Evolutionary conservation across 2,797 vertebrate genomes (phyloP).

Genomic region (Syndactyla subalaris): DNA sequence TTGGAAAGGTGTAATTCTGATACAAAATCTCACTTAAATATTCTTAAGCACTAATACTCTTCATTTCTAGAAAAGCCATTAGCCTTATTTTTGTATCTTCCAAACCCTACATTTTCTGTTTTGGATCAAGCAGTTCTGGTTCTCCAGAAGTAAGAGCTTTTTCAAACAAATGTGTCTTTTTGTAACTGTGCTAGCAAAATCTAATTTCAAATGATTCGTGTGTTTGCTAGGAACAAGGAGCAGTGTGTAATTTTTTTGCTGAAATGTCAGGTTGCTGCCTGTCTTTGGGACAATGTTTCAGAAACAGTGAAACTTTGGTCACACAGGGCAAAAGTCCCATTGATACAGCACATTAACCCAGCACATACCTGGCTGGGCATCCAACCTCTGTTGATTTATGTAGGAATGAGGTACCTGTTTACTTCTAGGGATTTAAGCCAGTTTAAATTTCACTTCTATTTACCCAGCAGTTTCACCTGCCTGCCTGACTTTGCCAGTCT

Average conservation of each 20-base stretch:
- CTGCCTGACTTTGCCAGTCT: not conserved
- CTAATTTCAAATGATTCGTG: not conserved
- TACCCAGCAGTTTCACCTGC: not conserved
- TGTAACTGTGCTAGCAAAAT: not conserved
- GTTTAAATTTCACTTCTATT: not conserved
- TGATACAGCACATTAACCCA: too few species aligned
- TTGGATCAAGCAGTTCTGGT: not conserved
- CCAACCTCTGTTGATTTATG: not conserved
- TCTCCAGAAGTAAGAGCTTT: not conserved
- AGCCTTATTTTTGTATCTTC: not conserved
- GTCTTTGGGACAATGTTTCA: not conserved
- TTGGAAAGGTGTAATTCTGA: not conserved
- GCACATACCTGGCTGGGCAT: not conserved
- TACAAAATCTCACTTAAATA: not conserved
- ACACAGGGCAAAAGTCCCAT: not conserved
- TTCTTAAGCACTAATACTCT: not conserved
- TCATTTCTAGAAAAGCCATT: not conserved
- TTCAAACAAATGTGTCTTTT: not conserved
- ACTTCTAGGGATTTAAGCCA: not conserved
- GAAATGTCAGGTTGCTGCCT: not conserved
- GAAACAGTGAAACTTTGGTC: not conserved
- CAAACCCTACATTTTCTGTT: not conserved
- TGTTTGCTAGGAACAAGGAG: not conserved
- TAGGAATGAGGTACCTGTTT: not conserved
- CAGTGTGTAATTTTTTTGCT: not conserved